These are phyloP conservation scores for Lordiphosa mommai DNA, from an alignment of 1,140 invertebrate species.

Conservation along the genomic window DNA sequence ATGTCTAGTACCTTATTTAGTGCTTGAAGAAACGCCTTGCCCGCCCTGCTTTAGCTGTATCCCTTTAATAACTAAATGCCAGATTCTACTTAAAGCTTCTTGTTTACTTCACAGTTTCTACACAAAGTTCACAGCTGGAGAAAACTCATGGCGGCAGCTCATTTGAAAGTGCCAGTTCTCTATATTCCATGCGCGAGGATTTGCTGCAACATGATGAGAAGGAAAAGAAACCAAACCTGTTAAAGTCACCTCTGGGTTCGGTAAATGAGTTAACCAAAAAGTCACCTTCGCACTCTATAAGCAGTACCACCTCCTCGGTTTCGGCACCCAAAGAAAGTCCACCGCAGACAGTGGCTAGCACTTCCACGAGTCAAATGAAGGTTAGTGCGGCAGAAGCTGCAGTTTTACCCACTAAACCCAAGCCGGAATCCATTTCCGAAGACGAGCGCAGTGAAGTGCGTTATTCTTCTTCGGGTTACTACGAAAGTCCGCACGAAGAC, in stretches of 20 bases:
- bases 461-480: slow-evolving; percentile 89
- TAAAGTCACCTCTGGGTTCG: slow-evolving; percentile 54
- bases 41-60: slow-evolving; percentile 63
- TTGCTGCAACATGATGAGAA: slow-evolving; percentile 79
- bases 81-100: not conserved
- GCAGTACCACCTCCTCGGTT: slow-evolving; percentile 83
- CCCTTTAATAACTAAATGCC: not conserved
- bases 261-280: slow-evolving; percentile 57
- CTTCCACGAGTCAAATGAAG: slow-evolving; percentile 29
- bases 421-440: slow-evolving; percentile 82
- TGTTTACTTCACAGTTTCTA: slow-evolving; percentile 58
- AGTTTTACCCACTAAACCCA: slow-evolving; percentile 18
- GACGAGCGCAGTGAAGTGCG: slow-evolving; percentile 85
- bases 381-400: slow-evolving; percentile 18
- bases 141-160: slow-evolving; percentile 86
- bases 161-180: slow-evolving; percentile 89
- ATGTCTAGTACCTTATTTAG: slow-evolving; percentile 69
- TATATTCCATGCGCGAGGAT: slow-evolving; percentile 87
- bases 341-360: slow-evolving; percentile 48
- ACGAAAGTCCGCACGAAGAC: slow-evolving; percentile 88
- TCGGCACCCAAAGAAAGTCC: slow-evolving; percentile 55
- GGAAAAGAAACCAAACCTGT: slow-evolving; percentile 26
- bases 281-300: slow-evolving; percentile 80
- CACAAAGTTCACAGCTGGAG: slow-evolving; percentile 81
- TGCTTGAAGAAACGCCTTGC: slow-evolving; percentile 66